These are phyloP conservation scores for Psephotus haematonotus DNA, from an alignment of 2,113 vertebrate species.

Conservation along the genomic window DNA sequence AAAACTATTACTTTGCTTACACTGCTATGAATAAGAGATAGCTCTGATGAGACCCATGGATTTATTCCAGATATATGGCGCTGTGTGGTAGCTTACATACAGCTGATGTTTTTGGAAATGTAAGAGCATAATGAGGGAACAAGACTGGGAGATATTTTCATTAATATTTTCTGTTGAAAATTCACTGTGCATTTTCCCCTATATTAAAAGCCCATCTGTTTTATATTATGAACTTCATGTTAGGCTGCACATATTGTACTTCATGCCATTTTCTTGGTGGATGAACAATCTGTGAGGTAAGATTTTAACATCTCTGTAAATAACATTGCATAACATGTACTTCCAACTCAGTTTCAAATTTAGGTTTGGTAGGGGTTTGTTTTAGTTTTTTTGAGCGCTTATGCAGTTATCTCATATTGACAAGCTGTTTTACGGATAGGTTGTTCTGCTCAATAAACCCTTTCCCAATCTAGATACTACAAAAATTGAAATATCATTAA, in stretches of 20 bases:
- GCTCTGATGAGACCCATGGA: too few species aligned
- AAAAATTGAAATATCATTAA: not conserved
- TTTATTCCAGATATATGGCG: too few species aligned
- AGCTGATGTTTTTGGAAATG: not conserved
- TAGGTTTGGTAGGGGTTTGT: not conserved
- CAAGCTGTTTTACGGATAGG: not conserved
- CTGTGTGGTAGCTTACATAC: not conserved
- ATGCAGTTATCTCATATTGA: not conserved
- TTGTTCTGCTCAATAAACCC: not conserved
- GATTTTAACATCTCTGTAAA: constrained; percentile 4
- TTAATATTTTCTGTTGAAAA: not conserved
- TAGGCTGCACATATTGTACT: not conserved
- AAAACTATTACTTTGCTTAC: too few species aligned
- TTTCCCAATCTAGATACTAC: constrained; percentile 6
- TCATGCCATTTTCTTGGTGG: not conserved
- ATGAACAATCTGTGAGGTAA: constrained; percentile 18
- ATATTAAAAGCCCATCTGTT: constrained; percentile 13
- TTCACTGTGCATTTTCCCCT: not conserved
- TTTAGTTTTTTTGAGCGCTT: not conserved
- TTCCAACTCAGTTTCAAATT: constrained; percentile 5
- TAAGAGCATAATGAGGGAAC: not conserved
- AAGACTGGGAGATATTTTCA: not conserved
- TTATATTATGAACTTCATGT: not conserved
- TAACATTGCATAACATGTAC: not conserved
- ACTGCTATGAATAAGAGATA: too few species aligned